Evolutionary conservation across 2,888 invertebrate species (phyloP).

Genomic region (Agriopis leucophaearia): DNA sequence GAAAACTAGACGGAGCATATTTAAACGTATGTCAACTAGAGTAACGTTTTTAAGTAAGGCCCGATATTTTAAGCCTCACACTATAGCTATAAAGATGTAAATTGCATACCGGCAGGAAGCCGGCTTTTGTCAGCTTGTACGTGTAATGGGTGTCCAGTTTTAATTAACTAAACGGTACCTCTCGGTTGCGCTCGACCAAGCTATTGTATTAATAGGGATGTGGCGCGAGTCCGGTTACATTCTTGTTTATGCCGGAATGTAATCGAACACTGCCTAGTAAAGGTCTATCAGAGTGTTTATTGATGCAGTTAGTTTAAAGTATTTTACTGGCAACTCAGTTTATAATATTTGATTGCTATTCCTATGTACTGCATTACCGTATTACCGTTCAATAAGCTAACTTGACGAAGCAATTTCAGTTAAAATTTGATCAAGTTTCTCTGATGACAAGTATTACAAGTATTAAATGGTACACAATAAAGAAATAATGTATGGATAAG

Average conservation of each 20-base stretch:
- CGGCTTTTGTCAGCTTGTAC: constrained; percentile 35
- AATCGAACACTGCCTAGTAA: neutral
- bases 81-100: neutral
- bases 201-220: constrained; percentile 33
- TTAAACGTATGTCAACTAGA: too few relatives aligned
- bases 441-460: too few relatives aligned
- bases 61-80: constrained; percentile 7
- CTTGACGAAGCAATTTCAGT: too few relatives aligned
- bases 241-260: constrained; percentile 3
- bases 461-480: too few relatives aligned
- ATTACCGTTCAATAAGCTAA: too few relatives aligned
- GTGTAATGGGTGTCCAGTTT: constrained; percentile 50
- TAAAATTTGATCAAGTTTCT: too few relatives aligned
- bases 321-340: too few relatives aligned
- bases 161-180: constrained; percentile 49
- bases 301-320: too few relatives aligned
- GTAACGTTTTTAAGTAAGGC: neutral
- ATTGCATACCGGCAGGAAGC: constrained; percentile 16
- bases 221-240: neutral
- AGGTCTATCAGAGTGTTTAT: neutral
- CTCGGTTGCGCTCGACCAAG: constrained; percentile 43
- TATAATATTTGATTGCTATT: too few relatives aligned
- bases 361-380: too few relatives aligned
- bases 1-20: too few relatives aligned
- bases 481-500: too few relatives aligned